These are phyloP conservation scores for Nomada goodeniana DNA, from an alignment of 2,888 invertebrate genomes.

Conservation along the genomic window DNA sequence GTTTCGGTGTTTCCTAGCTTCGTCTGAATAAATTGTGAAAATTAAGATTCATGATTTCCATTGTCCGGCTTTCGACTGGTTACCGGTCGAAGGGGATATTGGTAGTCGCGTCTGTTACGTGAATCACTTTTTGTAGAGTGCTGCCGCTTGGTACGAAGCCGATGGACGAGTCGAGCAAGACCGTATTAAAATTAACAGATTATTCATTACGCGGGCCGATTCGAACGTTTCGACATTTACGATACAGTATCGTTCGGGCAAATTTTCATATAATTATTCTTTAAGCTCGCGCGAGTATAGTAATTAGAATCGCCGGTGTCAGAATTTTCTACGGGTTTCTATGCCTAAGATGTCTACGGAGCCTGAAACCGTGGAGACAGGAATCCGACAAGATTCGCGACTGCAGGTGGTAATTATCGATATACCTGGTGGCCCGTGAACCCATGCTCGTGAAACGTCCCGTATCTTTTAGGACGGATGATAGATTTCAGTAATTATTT, in stretches of 20 bases:
- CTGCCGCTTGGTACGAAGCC: conserved; percentile 22
- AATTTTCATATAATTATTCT: not conserved
- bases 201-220: conserved; percentile 27
- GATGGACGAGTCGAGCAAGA: conserved; percentile 37
- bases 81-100: conserved; percentile 11
- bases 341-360: conserved; percentile 15
- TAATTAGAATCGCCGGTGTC: not conserved
- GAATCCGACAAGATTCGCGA: conserved; percentile 29
- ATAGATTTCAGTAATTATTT: conserved; percentile 42
- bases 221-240: conserved; percentile 8
- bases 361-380: conserved; percentile 47
- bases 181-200: conserved; percentile 52
- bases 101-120: conserved; percentile 33
- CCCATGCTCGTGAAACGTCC: conserved; percentile 25
- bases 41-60: not conserved
- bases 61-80: conserved; percentile 13
- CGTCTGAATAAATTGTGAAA: not conserved
- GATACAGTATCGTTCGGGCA: too few species aligned
- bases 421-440: conserved; percentile 41
- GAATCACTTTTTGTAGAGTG: conserved; percentile 28
- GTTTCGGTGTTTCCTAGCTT: not conserved
- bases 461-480: conserved; percentile 15
- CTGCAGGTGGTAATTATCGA: conserved; percentile 56
- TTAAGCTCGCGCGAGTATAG: not conserved
- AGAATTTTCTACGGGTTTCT: not conserved